Evolutionary conservation across 2,888 invertebrate genomes (phyloP).

Genomic region (Campaea margaritaria): DNA sequence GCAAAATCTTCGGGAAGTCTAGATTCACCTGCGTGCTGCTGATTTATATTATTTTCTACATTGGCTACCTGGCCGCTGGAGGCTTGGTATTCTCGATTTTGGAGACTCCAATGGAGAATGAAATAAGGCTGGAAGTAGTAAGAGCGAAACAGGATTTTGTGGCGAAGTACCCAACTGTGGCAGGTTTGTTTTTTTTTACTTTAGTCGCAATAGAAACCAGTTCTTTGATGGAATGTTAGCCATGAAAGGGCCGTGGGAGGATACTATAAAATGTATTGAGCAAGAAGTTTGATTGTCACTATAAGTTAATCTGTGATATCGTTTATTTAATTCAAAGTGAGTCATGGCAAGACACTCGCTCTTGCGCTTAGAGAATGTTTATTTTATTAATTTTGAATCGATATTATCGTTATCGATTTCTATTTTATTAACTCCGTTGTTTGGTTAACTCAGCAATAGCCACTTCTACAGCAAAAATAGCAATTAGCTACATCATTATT

Average conservation of each 20-base stretch:
- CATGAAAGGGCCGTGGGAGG: slow-evolving; percentile 19
- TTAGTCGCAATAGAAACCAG: slow-evolving; percentile 1
- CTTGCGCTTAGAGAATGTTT: too few relatives aligned
- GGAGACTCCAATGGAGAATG: slow-evolving; percentile 87
- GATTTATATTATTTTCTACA: slow-evolving; percentile 85
- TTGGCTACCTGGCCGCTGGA: slow-evolving; percentile 87
- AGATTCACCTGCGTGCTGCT: slow-evolving; percentile 82
- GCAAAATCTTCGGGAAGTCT: slow-evolving; percentile 80
- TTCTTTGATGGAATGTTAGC: slow-evolving; percentile 24
- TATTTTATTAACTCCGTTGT: too few relatives aligned
- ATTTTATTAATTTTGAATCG: too few relatives aligned
- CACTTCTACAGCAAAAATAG: too few relatives aligned
- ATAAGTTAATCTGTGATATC: too few relatives aligned
- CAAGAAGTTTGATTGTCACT: neutral
- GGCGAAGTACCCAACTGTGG: slow-evolving; percentile 84
- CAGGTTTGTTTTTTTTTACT: slow-evolving; percentile 79
- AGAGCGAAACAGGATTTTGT: slow-evolving; percentile 84
- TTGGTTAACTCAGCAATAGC: too few relatives aligned
- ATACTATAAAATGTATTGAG: slow-evolving; percentile 2
- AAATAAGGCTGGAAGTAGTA: slow-evolving; percentile 79
- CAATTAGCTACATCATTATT: too few relatives aligned
- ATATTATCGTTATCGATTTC: too few relatives aligned
- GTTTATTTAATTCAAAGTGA: too few relatives aligned
- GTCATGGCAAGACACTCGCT: too few relatives aligned
- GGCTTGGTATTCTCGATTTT: slow-evolving; percentile 88